Evolutionary conservation across 2,113 vertebrate genomes (phyloP), one percentile per base, ranked within the genome.

Genomic region (Anhinga anhinga): DNA sequence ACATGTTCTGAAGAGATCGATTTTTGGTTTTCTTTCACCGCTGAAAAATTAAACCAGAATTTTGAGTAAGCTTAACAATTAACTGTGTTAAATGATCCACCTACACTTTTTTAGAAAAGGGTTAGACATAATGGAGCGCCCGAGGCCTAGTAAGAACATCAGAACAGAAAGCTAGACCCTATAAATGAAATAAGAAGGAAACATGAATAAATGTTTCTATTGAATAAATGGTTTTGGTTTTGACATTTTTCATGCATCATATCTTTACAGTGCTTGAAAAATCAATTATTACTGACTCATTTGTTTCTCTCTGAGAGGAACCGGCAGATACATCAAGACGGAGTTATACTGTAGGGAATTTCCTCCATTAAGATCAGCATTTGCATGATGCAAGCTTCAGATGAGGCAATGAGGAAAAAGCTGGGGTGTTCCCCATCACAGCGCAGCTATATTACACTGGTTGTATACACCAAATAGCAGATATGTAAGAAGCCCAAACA

Each of bases 21-120:
- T 99, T 98, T 99, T 99, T 44, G 99, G 99, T 95, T 99, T 99
- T 97, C 99, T 99, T 95, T 99, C 99, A 72, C 99, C 99, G 1
- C 99, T 99, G 96, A 94, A 96, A 97, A 86, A 92, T 88, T 56
- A 95, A 96, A 95, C 11, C 42, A 97, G 78, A 95, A 65, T 93
- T 80, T 38, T 94, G 20, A 83, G 30, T 49, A 92, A 86, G 70
- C 13, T 86, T 85, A 86, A 65, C 72, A 83, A 49, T 30, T 42
- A 88, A 49, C 13, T 30, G 23, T 38, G 36, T 76, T 58, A 73
- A 82, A 76, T 70, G 26, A 95, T 45, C 20, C 23, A 81, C 9
- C 45, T 42, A 78, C 23, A 36, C 34, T 81, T 79, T 67, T 76
- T 86, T 67, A 73, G 67, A 40, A 82, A 87, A 73, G 17, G 14